A percentile compares a stretch with the other conserved stretches of the same genome.
Conservation (phyloP, 2,113 vertebrate genomes). For the Indicator indicator region DNA sequence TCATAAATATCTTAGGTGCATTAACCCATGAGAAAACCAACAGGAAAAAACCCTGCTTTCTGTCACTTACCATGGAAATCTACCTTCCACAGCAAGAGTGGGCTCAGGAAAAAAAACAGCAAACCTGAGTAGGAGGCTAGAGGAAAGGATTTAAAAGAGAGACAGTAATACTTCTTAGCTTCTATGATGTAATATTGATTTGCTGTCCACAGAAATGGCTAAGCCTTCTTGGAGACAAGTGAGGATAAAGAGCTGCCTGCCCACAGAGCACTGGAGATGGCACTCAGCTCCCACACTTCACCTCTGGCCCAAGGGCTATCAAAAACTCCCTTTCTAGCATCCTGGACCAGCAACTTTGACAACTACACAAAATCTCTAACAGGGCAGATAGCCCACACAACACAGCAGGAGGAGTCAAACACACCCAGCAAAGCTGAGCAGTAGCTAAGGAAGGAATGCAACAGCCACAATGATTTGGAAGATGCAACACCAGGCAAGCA, state of each 20-base stretch:
- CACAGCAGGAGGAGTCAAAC: background rate
- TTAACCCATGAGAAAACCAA: background rate
- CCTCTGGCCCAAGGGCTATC: background rate
- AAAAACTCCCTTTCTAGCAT: background rate
- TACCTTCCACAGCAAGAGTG: background rate
- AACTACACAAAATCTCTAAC: background rate
- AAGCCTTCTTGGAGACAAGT: background rate
- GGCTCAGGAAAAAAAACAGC: background rate
- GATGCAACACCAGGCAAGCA: background rate
- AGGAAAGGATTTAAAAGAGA: slow-evolving; percentile 1
- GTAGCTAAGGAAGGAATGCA: background rate
- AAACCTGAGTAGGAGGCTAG: background rate
- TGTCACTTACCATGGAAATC: background rate
- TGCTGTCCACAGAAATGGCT: background rate
- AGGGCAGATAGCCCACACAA: background rate
- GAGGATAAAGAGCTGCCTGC: background rate
- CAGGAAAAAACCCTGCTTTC: background rate
- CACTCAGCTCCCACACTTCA: background rate
- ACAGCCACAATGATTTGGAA: background rate
- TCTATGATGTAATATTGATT: slow-evolving; percentile 1
- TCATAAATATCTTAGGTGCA: background rate
- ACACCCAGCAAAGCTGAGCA: background rate
- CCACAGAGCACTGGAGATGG: background rate
- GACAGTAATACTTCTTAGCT: background rate
- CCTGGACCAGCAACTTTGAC: background rate